These are phyloP conservation scores for Noctilio leporinus DNA, from an alignment of 2,113 vertebrate genomes.

Conservation along the genomic window DNA sequence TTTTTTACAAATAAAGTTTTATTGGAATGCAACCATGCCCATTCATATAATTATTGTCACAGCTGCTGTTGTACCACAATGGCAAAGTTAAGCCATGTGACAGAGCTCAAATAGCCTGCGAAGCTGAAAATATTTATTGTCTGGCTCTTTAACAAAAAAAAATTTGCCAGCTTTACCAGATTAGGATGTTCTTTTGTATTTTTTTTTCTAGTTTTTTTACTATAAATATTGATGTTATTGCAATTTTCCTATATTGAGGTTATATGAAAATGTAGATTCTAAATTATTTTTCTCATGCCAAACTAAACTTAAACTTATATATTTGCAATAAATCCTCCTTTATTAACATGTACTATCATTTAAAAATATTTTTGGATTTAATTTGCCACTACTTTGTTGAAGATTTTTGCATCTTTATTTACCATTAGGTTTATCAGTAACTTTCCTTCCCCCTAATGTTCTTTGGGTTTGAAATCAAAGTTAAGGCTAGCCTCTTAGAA, in stretches of 20 bases:
- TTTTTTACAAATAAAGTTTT: not conserved
- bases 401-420: slow-evolving; percentile 26
- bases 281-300: not conserved
- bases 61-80: not conserved
- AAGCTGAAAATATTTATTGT: not conserved
- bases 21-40: not conserved
- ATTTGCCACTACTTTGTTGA: not conserved
- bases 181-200: not conserved
- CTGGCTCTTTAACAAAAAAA: not conserved
- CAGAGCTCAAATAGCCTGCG: not conserved
- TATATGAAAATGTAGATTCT: not conserved
- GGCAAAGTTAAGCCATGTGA: not conserved
- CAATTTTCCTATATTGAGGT: not conserved
- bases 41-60: not conserved
- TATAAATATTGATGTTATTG: not conserved
- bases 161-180: not conserved
- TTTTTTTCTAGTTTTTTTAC: not conserved
- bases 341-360: not conserved
- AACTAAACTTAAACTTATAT: not conserved
- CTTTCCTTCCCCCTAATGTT: not conserved
- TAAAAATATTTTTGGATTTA: not conserved
- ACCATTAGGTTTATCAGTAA: not conserved
- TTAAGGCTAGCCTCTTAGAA: not conserved
- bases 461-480: not conserved
- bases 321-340: not conserved